A percentile compares a stretch with the other conserved stretches of the same genome.
Evolutionary conservation across 2,797 vertebrate genomes (phyloP).

Genomic region (Heliangelus exortis): DNA sequence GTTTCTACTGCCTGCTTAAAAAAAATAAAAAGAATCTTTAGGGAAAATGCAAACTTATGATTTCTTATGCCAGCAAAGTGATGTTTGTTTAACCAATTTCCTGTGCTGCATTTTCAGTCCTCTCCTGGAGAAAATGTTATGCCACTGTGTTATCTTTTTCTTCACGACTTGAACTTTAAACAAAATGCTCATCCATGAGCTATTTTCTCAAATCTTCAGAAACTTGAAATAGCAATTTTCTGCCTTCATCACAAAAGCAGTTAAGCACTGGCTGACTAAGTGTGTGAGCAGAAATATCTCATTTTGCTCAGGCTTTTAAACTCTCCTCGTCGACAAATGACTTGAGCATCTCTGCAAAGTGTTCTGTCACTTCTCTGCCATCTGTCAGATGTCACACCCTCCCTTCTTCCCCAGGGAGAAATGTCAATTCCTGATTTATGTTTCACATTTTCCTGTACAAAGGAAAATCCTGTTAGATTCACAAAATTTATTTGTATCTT

Average conservation of each 20-base stretch:
- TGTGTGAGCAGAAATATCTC: constrained; percentile 21
- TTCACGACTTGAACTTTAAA: constrained; percentile 54
- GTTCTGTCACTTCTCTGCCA: constrained; percentile 39
- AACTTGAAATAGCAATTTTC: constrained; percentile 40
- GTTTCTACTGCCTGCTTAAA: background rate
- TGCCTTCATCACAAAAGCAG: background rate
- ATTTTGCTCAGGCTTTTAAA: constrained; percentile 50
- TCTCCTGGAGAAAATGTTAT: constrained; percentile 24
- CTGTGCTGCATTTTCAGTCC: constrained; percentile 30
- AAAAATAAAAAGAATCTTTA: background rate
- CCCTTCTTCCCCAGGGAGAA: constrained; percentile 17
- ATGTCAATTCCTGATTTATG: constrained; percentile 16
- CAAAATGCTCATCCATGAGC: background rate
- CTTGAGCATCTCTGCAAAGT: constrained; percentile 27
- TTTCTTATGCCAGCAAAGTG: constrained; percentile 10
- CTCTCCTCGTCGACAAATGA: constrained; percentile 48
- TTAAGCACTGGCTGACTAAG: constrained; percentile 27
- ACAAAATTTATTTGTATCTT: background rate
- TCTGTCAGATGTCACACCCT: constrained; percentile 45
- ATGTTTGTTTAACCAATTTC: constrained; percentile 55
- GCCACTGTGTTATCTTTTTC: background rate
- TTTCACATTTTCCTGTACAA: constrained; percentile 7
- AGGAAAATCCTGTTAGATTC: constrained; percentile 23
- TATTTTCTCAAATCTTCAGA: background rate
- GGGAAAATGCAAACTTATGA: background rate